These are phyloP conservation scores for Rhimphoctona megacephalus DNA, from an alignment of 2,888 invertebrate genomes.

Conservation along the genomic window DNA sequence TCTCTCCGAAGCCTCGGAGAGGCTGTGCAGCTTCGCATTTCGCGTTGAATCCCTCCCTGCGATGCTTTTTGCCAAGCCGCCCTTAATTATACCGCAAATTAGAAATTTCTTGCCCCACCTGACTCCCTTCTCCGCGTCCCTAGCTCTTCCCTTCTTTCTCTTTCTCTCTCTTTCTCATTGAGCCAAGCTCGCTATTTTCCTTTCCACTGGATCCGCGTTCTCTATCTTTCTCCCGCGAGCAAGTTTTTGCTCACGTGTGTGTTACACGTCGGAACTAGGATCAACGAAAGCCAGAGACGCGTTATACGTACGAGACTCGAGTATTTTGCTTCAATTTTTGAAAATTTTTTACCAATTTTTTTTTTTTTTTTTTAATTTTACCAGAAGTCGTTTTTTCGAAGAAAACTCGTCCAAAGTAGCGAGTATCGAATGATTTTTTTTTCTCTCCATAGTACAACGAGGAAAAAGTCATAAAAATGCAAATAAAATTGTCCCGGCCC, in stretches of 20 bases:
- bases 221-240: conserved; percentile 37
- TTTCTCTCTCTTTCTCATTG: conserved; percentile 33
- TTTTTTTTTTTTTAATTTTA: not conserved
- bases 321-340: conserved; percentile 21
- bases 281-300: conserved; percentile 44
- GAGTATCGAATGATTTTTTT: conserved; percentile 20
- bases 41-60: conserved; percentile 74
- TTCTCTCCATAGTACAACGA: not conserved
- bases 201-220: conserved; percentile 47
- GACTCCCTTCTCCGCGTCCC: conserved; percentile 32
- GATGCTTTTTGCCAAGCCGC: conserved; percentile 81
- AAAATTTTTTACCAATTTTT: not conserved
- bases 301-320: conserved; percentile 37
- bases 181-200: conserved; percentile 39
- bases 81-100: conserved; percentile 85
- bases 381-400: not conserved
- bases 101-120: conserved; percentile 79
- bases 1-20: conserved; percentile 40
- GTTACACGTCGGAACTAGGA: conserved; percentile 66
- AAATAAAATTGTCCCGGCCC: conserved; percentile 55
- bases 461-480: conserved; percentile 52
- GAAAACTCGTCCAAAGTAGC: conserved; percentile 3
- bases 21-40: conserved; percentile 73
- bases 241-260: conserved; percentile 65
- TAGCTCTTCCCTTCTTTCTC: conserved; percentile 43